Percentiles rank a stretch among this genome's conserved stretches.
phyloP scores from a whole-genome alignment of 2,113 vertebrate genomes.

The Odontophorus gujanensis region DNA sequence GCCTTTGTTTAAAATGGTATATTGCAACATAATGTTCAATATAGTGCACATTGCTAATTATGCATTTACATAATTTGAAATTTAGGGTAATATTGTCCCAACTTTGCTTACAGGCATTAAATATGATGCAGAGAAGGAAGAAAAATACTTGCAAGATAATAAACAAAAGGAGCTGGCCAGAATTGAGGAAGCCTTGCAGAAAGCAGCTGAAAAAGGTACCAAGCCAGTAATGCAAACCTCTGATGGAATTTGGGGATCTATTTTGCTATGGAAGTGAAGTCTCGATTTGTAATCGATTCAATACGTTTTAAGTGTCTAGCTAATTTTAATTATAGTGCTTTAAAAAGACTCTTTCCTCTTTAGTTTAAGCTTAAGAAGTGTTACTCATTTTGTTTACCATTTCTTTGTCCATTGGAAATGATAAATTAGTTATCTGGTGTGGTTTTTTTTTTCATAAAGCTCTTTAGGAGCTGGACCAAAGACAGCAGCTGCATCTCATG shows the following conservation, averaged over 20 bases:
- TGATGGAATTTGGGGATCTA: not conserved
- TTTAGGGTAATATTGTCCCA: not conserved
- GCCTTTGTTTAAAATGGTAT: not conserved
- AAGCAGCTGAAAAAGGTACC: constrained; percentile 88
- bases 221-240: not conserved
- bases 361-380: not conserved
- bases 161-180: constrained; percentile 92
- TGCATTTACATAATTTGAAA: not conserved
- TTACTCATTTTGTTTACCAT: not conserved
- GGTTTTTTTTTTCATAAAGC: not conserved
- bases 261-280: not conserved
- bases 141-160: constrained; percentile 88
- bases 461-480: not conserved
- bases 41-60: not conserved
- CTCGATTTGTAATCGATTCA: not conserved
- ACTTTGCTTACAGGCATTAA: constrained; percentile 83
- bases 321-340: not conserved
- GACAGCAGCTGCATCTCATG: not conserved
- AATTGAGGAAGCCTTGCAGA: constrained; percentile 92
- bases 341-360: not conserved
- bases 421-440: not conserved
- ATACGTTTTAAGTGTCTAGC: not conserved
- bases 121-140: constrained; percentile 94
- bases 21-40: not conserved
- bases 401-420: not conserved